Evolutionary conservation across 1,140 invertebrate genomes (phyloP), one percentile per base, ranked within the genome.

Genomic region (Lepidotrigona ventralis): DNA sequence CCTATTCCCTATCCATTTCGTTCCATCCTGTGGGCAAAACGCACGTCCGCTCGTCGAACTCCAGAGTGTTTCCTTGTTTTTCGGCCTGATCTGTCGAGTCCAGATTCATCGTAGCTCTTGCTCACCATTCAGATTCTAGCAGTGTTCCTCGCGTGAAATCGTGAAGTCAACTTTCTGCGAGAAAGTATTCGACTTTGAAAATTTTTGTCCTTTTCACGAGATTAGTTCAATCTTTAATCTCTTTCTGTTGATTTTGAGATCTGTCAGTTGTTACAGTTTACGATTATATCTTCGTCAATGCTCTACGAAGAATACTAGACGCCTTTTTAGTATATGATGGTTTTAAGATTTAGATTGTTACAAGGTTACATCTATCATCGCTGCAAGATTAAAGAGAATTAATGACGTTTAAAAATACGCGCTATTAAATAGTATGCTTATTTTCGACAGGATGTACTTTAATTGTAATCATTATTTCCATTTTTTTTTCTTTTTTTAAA

Each of bases 51-150:
- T 9, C 54, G 8, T 8, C 63, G 53, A 56, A 69, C 71, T 15
- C n/a, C 29, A 15, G 5, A 33, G 33, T 3, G 26, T 14, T 21
- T 29, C 63, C 29, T 21, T 14, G 19, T 11, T 33, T 17, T 21
- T 26, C 60, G 5, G 15, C 54, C 6, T 2, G 72, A 72, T 76
- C 75, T 88, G 86, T 90, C 87, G 86, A 86, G 83, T 53, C 23
- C 15, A 33, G 33, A 33, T 33, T 33, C 33, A 33, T 64, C 85
- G 86, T 89, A 89, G 84, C 88, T 90, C 88, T 88, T 89, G 88
- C 89, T 88, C 82, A 56, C 39, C 6, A 11, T 8, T 46, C 39
- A 8, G 39, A 46, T 46, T 8, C 39, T 46, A 6, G 39, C 39
- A 8, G 39, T 8, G 39, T 46, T 6, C 39, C 39, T 6, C 6